Evolutionary conservation across 2,113 vertebrate species (phyloP).

Genomic region (Centrocercus urophasianus): DNA sequence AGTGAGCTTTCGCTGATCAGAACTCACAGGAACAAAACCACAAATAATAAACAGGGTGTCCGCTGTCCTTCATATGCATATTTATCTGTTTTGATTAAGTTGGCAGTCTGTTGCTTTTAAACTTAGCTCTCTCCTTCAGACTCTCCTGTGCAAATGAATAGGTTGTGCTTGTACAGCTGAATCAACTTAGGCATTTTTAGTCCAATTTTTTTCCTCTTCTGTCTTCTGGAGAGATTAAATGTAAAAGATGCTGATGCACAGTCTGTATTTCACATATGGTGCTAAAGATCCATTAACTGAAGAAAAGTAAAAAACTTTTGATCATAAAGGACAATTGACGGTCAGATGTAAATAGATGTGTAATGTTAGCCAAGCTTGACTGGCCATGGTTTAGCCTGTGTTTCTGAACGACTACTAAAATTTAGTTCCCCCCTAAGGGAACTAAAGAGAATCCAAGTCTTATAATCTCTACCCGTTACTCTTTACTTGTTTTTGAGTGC

Average conservation of each 20-base stretch:
- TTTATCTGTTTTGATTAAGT: conserved; percentile 31
- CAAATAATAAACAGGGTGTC: background rate
- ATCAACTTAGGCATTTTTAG: conserved; percentile 31
- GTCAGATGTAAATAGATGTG: conserved; percentile 48
- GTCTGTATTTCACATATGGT: background rate
- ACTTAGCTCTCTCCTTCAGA: conserved; percentile 40
- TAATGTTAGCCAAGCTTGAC: conserved; percentile 20
- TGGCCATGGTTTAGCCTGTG: background rate
- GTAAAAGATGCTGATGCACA: conserved; percentile 36
- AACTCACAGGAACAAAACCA: conserved; percentile 18
- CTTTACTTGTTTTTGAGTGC: background rate
- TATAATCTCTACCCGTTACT: background rate
- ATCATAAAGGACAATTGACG: conserved; percentile 48
- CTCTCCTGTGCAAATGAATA: conserved; percentile 24
- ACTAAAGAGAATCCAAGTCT: background rate
- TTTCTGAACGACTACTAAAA: conserved; percentile 21
- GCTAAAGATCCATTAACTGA: conserved; percentile 62
- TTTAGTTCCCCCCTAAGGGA: background rate
- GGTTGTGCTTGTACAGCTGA: conserved; percentile 39
- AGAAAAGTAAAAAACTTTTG: conserved; percentile 31
- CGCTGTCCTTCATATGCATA: conserved; percentile 6
- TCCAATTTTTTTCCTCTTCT: background rate
- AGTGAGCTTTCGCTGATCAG: background rate
- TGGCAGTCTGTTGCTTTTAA: conserved; percentile 29
- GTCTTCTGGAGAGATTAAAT: background rate